These are phyloP conservation scores for Nycteola revayana DNA, from an alignment of 2,888 invertebrate genomes.

Conservation along the genomic window DNA sequence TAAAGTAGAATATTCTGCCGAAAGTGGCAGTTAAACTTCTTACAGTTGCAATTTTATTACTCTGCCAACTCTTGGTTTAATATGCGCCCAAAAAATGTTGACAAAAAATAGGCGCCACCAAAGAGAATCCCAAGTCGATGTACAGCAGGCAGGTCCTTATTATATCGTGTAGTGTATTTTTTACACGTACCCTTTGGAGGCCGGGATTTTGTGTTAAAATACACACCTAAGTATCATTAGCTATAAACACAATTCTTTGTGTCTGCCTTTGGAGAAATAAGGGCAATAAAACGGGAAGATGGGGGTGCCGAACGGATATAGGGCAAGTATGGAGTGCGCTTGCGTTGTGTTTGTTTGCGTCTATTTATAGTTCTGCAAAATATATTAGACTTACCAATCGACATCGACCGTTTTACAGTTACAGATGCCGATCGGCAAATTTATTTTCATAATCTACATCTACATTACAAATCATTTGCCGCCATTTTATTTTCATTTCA, in stretches of 20 bases:
- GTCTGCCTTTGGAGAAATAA: conserved; percentile 72
- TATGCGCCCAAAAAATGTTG: conserved; percentile 66
- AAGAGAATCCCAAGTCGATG: conserved; percentile 50
- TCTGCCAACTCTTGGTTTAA: conserved; percentile 65
- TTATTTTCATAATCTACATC: not conserved
- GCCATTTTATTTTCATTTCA: conserved; percentile 20
- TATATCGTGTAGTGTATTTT: conserved; percentile 71
- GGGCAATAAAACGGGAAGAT: conserved; percentile 70
- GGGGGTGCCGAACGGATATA: conserved; percentile 55
- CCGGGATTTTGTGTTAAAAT: conserved; percentile 77
- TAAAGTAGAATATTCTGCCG: conserved; percentile 54
- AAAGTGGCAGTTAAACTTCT: conserved; percentile 71
- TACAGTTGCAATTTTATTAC: conserved; percentile 75
- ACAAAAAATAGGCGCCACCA: conserved; percentile 80
- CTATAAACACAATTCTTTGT: conserved; percentile 79
- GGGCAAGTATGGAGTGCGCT: conserved; percentile 49
- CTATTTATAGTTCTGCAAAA: too few species aligned
- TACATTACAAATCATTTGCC: conserved; percentile 3
- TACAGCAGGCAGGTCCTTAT: conserved; percentile 63
- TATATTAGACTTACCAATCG: too few species aligned
- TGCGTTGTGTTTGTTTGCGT: conserved; percentile 13
- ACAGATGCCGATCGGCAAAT: too few species aligned
- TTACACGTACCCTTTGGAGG: conserved; percentile 65
- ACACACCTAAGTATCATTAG: conserved; percentile 81
- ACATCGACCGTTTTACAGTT: too few species aligned